These are phyloP conservation scores for Oscarella lobularis DNA, from an alignment of 37 sponge, comb jelly and placozoan genomes.

Conservation along the genomic window DNA sequence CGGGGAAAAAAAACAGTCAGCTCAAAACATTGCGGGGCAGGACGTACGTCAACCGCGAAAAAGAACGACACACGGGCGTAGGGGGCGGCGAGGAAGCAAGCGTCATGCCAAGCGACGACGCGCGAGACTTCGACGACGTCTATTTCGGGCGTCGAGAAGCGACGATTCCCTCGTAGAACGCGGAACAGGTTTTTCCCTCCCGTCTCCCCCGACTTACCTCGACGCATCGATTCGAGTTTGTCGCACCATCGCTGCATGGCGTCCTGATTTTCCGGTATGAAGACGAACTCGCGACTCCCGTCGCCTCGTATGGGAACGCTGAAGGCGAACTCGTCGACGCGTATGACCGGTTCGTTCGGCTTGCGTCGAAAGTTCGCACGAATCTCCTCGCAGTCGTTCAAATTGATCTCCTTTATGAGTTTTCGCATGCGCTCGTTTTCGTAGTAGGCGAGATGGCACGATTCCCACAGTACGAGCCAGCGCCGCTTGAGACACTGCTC, in stretches of 20 bases:
- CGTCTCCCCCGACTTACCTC: too few relatives aligned
- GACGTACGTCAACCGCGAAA: too few relatives aligned
- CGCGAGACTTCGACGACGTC: too few relatives aligned
- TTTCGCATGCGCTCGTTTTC: not conserved
- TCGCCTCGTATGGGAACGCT: not conserved
- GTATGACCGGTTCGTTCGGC: not conserved
- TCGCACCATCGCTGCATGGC: not conserved
- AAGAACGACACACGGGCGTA: too few relatives aligned
- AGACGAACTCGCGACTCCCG: not conserved
- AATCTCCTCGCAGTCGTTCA: not conserved
- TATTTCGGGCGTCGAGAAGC: too few relatives aligned
- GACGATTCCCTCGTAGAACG: too few relatives aligned
- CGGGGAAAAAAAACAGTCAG: too few relatives aligned
- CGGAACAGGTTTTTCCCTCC: too few relatives aligned
- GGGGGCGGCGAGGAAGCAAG: too few relatives aligned
- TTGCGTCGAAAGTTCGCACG: not conserved
- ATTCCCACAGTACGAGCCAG: not conserved
- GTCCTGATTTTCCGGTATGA: not conserved
- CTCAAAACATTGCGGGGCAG: too few relatives aligned
- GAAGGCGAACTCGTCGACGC: not conserved
- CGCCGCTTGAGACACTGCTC: not conserved
- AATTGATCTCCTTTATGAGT: not conserved
- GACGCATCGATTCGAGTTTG: not conserved
- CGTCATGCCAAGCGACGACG: too few relatives aligned
- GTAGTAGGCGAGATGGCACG: constrained; percentile 2